Evolutionary conservation across 1,140 invertebrate genomes (phyloP), one percentile per base, ranked within the genome.

Genomic region (Drosophila parvula): DNA sequence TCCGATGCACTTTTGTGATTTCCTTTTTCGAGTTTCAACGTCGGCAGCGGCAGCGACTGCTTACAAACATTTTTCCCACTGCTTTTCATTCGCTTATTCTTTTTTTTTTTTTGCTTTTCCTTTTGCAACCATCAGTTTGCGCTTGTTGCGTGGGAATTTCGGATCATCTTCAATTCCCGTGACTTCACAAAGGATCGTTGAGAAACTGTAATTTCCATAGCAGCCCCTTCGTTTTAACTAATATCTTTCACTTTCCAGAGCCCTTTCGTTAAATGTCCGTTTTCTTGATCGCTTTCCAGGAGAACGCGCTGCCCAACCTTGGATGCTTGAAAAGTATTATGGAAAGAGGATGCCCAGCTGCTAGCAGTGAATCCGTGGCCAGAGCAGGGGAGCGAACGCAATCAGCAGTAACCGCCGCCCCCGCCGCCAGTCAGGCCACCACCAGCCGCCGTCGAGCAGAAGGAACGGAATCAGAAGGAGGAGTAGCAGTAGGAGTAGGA

Each of bases 1-100:
- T 62, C 47, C 74, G 80, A 84, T 88, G 84, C 85, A 84, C 81
- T 89, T 89, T 88, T 88, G 80, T 90, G 80, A 84, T 88, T 88
- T 88, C 84, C 84, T 88, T 86, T 77, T 73, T 78, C 67, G 64
- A 83, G 70, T 84, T 88, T 77, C 47, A 80, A 51, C 79, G 74
- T 56, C 77, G 62, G 40, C 76, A 67, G 43, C 57, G 53, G 50
- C 74, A 40, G 58, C 73, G 16, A 14, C 62, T 45, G 64, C 56
- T 64, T 79, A 76, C 69, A 80, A 69, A 78, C 65, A 65, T 78
- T 78, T 86, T 80, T 84, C 80, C 79, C 83, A 86, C 73, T 88
- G 83, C 56, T 89, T 88, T 83, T 83, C 75, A 60, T 79, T 82
- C 71, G 56, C 30, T 58, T 65, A 65, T 81, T 58, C 48, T 48